Percentiles rank a stretch among this genome's conserved stretches.
phyloP scores from a whole-genome alignment of 1,140 invertebrate species.

The Saccostrea glomerata region DNA sequence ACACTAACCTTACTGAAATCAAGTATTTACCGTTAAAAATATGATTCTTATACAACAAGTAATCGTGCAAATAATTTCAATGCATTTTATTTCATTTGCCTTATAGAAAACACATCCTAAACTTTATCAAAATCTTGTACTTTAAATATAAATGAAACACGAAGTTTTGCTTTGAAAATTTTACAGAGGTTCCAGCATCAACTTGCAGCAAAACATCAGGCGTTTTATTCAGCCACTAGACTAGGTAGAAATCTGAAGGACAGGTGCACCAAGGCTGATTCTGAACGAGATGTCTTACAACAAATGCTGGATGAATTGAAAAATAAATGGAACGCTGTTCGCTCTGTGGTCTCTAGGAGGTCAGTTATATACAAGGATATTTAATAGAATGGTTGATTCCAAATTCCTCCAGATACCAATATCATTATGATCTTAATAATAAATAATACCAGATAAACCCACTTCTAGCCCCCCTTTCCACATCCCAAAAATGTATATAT shows the following conservation, averaged over 20 bases:
- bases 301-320: slow-evolving; percentile 94
- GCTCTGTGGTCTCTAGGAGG: slow-evolving; percentile 94
- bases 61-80: not conserved
- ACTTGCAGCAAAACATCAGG: slow-evolving; percentile 91
- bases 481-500: not conserved
- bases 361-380: slow-evolving; percentile 57
- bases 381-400: not conserved
- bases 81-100: not conserved
- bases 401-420: not conserved
- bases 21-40: not conserved
- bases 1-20: not conserved
- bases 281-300: slow-evolving; percentile 85
- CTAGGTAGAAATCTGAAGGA: slow-evolving; percentile 96
- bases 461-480: not conserved
- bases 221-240: slow-evolving; percentile 94
- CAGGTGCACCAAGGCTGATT: slow-evolving; percentile 95
- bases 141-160: not conserved
- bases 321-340: slow-evolving; percentile 96
- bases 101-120: too few relatives aligned
- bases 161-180: not conserved
- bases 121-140: not conserved
- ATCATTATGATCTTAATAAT: not conserved
- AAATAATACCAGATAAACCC: not conserved
- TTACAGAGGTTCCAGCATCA: slow-evolving; percentile 93
- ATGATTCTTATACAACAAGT: too few relatives aligned